Percentiles rank a stretch among this genome's conserved stretches.
Conservation (phyloP, 2,113 vertebrate species). For the Pelecanus crispus region DNA sequence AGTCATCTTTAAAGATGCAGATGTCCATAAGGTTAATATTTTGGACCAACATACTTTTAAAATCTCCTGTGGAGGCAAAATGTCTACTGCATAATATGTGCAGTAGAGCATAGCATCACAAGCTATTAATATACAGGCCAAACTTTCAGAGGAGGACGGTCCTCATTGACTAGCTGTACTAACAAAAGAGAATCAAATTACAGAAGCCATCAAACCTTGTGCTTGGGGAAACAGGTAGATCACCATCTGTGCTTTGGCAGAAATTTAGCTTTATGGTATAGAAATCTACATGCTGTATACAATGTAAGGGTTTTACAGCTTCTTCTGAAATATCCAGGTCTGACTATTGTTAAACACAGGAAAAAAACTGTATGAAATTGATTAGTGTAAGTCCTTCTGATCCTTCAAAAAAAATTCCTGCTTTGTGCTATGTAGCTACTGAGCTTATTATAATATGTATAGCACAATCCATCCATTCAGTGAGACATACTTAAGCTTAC, state of each 20-base stretch:
- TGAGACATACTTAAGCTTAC: background rate
- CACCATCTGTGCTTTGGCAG: background rate
- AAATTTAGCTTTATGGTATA: background rate
- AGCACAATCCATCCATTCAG: constrained; percentile 1
- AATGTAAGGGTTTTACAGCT: background rate
- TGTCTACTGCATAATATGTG: background rate
- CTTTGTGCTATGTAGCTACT: background rate
- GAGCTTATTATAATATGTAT: constrained; percentile 1
- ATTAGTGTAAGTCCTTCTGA: background rate
- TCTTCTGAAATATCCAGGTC: background rate
- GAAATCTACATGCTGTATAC: background rate
- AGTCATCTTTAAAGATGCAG: background rate
- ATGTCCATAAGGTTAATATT: background rate
- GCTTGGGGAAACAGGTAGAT: background rate
- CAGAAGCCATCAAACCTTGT: background rate
- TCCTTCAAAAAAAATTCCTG: background rate
- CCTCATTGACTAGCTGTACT: background rate
- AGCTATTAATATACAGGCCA: background rate
- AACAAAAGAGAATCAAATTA: background rate
- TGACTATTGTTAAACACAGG: background rate
- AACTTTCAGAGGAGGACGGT: constrained; percentile 18
- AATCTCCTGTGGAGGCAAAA: background rate
- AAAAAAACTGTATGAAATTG: background rate
- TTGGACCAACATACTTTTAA: background rate
- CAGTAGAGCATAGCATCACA: background rate